Base-by-base conservation (phyloP, 2,113 vertebrate species). In the Todiramphus chloris region DNA sequence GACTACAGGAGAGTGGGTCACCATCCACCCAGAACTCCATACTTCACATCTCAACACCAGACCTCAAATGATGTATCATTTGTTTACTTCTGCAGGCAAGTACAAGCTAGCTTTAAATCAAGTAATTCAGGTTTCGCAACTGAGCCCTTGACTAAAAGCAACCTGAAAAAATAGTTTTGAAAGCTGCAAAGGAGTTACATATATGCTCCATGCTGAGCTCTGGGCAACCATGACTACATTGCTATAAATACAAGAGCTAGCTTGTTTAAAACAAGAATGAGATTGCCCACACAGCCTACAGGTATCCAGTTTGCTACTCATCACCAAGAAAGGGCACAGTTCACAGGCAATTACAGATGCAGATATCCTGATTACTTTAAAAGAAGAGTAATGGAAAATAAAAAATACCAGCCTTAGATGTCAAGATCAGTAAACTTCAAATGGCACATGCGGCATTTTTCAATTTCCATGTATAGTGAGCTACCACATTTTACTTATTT, bases 21-120 rank as follows among this genome's bases (percentile, higher is more conserved):
- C 35, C 93, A 55, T 76, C 86, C 64, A 86, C 75, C 90, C 90
- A 16, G 16, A 88, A 28, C 92, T 90, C 83, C 85, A 93, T 82
- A 83, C 72, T 78, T 93, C 76, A 92, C 76, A 86, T 39, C 72
- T 63, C 85, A 92, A 93, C 88, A 86, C 41, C 87, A 86, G 51
- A 94, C 33, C 75, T 95, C 76, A 24, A 63, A 64, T 10, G 68
- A 94, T 46, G 46, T 24, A n/a, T 20, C 7, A 46, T 33, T 58
- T n/a, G 11, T 56, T 55, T 78, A 67, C 43, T 72, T 87, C 73
- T 56, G 73, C 80, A 87, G 60, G 69, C 31, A 83, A 81, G 81
- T 8, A 72, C 9, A 30, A 78, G 43, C 25, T 76, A 73, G 13
- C 63, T 90, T 83, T 75, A 74, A 70, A 91, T 25, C 56, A 64